Conservation (phyloP, 2,888 invertebrate genomes). For the Bruchidius siliquastri region DNA sequence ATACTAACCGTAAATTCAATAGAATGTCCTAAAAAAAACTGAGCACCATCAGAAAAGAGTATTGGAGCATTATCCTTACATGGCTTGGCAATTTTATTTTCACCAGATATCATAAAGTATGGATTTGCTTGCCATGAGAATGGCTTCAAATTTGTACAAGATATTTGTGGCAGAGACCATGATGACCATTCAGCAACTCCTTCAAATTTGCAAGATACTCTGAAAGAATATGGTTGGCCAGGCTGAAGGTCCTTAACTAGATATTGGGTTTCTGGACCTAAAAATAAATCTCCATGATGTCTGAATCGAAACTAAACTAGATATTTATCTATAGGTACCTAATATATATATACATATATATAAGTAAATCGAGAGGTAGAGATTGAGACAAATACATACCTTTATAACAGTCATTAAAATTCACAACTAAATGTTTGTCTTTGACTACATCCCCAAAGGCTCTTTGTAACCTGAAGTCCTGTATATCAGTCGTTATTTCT, state of each 20-base stretch:
- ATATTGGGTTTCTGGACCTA: constrained; percentile 47
- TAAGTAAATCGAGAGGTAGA: neutral
- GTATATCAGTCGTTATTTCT: constrained; percentile 46
- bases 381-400: constrained; percentile 24
- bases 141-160: constrained; percentile 47
- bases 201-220: constrained; percentile 52
- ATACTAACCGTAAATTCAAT: constrained; percentile 51
- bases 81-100: constrained; percentile 50
- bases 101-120: constrained; percentile 49
- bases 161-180: constrained; percentile 52
- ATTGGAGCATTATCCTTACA: constrained; percentile 38
- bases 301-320: no score
- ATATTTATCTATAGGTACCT: no score
- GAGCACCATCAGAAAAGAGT: constrained; percentile 48
- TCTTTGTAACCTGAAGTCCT: constrained; percentile 47
- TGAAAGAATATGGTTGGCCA: constrained; percentile 50
- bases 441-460: constrained; percentile 44
- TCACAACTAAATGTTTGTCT: constrained; percentile 33
- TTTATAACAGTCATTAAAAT: constrained; percentile 47
- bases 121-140: constrained; percentile 49
- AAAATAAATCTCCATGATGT: constrained; percentile 6
- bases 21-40: constrained; percentile 50
- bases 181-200: constrained; percentile 47
- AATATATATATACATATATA: no score
- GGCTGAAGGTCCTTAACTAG: constrained; percentile 50